A percentile compares a stretch with the other conserved stretches of the same genome.
Conservation (phyloP, 2,797 vertebrate genomes). For the Mus minutoides region DNA sequence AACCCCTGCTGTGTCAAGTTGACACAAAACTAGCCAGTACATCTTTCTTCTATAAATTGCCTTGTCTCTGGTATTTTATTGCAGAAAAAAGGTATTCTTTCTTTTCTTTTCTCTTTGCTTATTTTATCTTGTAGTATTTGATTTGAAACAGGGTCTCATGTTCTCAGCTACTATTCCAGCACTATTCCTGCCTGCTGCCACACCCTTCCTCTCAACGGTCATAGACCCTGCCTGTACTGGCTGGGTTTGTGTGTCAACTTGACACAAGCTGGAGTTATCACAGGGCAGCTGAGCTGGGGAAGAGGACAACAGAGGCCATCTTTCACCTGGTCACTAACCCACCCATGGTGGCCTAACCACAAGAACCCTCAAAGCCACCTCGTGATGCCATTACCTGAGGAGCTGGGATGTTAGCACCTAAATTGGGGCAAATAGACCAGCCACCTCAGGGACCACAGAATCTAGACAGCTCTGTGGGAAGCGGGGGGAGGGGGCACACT, state of each 20-base stretch:
- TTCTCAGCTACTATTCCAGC: not conserved
- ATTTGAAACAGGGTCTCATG: not conserved
- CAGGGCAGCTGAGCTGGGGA: not conserved
- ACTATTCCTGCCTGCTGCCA: not conserved
- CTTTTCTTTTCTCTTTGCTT: not conserved
- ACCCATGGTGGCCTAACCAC: not conserved
- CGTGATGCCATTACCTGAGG: not conserved
- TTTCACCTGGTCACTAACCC: not conserved
- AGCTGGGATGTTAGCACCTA: not conserved
- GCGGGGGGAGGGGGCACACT: not conserved
- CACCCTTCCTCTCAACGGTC: no score
- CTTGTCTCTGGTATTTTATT: not conserved
- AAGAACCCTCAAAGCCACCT: not conserved
- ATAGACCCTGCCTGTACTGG: no score
- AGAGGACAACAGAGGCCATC: no score
- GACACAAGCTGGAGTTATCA: no score
- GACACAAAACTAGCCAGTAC: no score
- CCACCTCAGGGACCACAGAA: not conserved
- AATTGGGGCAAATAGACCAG: not conserved
- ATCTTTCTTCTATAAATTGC: not conserved
- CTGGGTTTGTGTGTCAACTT: no score
- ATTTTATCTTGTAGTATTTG: not conserved
- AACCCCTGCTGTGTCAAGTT: no score
- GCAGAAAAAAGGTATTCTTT: not conserved
- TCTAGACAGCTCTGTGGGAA: not conserved